Evolutionary conservation across 2,888 invertebrate species (phyloP).

Genomic region (Herminia tarsipennalis): DNA sequence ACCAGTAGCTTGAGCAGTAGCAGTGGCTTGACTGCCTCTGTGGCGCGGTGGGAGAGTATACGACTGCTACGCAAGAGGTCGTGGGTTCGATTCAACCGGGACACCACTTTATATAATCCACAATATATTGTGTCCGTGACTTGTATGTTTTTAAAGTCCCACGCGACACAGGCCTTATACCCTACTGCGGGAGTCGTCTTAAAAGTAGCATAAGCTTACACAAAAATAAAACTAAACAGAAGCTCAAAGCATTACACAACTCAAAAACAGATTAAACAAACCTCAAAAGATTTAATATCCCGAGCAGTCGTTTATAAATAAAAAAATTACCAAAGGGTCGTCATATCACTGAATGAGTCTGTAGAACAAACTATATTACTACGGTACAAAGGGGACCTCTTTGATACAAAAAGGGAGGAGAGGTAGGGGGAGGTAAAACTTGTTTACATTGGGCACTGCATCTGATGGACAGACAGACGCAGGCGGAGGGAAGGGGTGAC

Average conservation of each 20-base stretch:
- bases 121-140: too few relatives aligned
- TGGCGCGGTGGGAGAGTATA: too few relatives aligned
- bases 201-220: background rate
- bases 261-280: constrained; percentile 27
- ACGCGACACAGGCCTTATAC: too few relatives aligned
- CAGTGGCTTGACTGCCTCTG: too few relatives aligned
- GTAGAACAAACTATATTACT: constrained; percentile 61
- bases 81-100: too few relatives aligned
- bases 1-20: too few relatives aligned
- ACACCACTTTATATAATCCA: too few relatives aligned
- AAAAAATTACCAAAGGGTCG: constrained; percentile 20
- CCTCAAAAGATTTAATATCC: constrained; percentile 49
- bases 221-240: constrained; percentile 4
- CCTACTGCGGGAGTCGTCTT: too few relatives aligned
- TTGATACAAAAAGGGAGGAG: constrained; percentile 70
- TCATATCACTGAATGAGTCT: constrained; percentile 11
- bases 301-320: constrained; percentile 26
- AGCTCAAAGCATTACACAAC: constrained; percentile 1
- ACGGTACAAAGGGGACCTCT: constrained; percentile 56
- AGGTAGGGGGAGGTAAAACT: constrained; percentile 59
- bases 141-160: too few relatives aligned
- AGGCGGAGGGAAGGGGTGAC: constrained; percentile 20
- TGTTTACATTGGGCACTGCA: constrained; percentile 72
- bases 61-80: too few relatives aligned
- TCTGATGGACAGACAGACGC: constrained; percentile 61